phyloP scores from a whole-genome alignment of 2,888 invertebrate genomes.

The Allacma fusca region DNA sequence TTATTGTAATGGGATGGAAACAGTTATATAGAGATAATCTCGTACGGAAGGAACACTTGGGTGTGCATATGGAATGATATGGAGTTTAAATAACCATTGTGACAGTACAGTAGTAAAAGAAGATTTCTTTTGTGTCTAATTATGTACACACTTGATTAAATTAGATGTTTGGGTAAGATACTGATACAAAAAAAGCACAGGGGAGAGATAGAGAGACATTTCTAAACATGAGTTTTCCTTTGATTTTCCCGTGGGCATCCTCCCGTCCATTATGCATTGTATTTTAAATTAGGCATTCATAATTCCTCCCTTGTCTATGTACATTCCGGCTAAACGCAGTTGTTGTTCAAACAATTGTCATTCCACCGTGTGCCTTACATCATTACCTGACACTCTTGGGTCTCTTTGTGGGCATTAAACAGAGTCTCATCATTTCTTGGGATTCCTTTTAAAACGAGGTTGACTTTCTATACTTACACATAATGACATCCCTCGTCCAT shows the following conservation, averaged over 20 bases:
- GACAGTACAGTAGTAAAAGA: too few relatives aligned
- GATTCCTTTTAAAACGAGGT: not conserved
- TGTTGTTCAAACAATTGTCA: slow-evolving; percentile 2
- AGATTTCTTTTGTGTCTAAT: too few relatives aligned
- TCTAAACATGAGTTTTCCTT: not conserved
- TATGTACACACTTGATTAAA: too few relatives aligned
- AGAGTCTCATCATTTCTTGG: not conserved
- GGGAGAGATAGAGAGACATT: not conserved
- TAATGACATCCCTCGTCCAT: not conserved
- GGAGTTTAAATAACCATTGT: too few relatives aligned
- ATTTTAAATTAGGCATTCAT: slow-evolving; percentile 8
- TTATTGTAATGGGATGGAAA: too few relatives aligned
- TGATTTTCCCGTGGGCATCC: slow-evolving; percentile 8
- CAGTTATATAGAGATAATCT: too few relatives aligned
- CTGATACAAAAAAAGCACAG: too few relatives aligned
- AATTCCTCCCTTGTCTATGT: not conserved
- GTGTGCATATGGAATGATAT: too few relatives aligned
- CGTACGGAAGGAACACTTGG: not conserved
- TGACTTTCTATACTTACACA: not conserved
- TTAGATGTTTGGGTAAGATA: too few relatives aligned
- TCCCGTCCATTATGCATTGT: slow-evolving; percentile 13
- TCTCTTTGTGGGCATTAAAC: not conserved
- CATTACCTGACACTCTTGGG: not conserved
- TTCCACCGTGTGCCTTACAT: slow-evolving; percentile 7
- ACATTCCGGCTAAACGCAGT: not conserved